Conservation (phyloP, 92 coral and sea anemone genomes). For the Micromussa lordhowensis region DNA sequence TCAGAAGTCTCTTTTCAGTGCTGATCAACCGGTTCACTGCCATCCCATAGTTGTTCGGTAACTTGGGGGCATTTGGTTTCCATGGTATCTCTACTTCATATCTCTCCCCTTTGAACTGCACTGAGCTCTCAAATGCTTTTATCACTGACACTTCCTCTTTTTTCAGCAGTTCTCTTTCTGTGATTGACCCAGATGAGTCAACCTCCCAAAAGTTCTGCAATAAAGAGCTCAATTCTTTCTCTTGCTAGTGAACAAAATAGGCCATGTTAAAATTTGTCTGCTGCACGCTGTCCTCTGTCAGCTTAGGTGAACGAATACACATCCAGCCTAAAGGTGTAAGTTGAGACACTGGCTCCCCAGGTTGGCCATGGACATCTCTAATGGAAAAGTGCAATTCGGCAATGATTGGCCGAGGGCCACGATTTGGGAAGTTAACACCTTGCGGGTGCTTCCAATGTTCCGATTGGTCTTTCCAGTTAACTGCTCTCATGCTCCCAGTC, state of each 20-base stretch:
- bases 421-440: constrained; percentile 28
- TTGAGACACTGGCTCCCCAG: constrained; percentile 60
- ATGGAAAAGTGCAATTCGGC: constrained; percentile 64
- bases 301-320: constrained; percentile 56
- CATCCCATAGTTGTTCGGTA: no score
- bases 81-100: no score
- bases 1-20: no score
- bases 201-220: no score
- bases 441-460: constrained; percentile 29
- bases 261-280: no score
- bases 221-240: no score
- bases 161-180: constrained; percentile 5
- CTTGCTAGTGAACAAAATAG: no score
- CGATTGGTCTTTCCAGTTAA: constrained; percentile 23
- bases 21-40: no score
- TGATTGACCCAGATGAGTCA: no score
- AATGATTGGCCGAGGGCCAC: constrained; percentile 48
- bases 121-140: no score
- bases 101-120: no score
- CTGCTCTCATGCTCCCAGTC: constrained; percentile 34
- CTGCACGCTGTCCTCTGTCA: neutral
- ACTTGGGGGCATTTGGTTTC: no score
- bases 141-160: constrained; percentile 47
- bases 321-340: constrained; percentile 73
- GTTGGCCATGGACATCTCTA: constrained; percentile 46